phyloP scores from a whole-genome alignment of 1,140 invertebrate genomes.

The Periplaneta americana region DNA sequence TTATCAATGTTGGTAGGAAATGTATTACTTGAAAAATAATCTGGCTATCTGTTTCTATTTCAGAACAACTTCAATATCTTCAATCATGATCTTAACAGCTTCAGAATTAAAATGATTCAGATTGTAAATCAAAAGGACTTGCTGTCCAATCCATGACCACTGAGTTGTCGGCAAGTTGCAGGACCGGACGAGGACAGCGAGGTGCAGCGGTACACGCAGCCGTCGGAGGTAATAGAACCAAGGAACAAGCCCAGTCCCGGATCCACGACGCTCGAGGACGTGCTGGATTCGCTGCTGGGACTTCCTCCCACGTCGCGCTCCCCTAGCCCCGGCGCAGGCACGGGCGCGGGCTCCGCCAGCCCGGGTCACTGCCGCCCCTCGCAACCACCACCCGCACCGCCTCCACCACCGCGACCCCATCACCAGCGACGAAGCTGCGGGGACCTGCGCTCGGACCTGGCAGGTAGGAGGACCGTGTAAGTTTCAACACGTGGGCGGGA shows the following conservation, averaged over 20 bases:
- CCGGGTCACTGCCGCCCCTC: slow-evolving; percentile 34
- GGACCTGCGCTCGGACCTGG: slow-evolving; percentile 49
- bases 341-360: slow-evolving; percentile 27
- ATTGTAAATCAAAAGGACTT: too few relatives aligned
- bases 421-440: slow-evolving; percentile 23
- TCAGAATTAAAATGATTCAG: too few relatives aligned
- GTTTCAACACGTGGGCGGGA: slow-evolving; percentile 38
- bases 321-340: slow-evolving; percentile 50
- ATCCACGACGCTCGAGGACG: slow-evolving; percentile 86
- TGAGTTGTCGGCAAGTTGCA: too few relatives aligned
- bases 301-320: slow-evolving; percentile 66
- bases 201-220: slow-evolving; percentile 28
- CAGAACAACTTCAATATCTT: too few relatives aligned
- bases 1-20: too few relatives aligned
- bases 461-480: slow-evolving; percentile 75
- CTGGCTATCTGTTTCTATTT: too few relatives aligned
- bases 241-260: slow-evolving; percentile 55
- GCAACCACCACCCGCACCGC: slow-evolving; percentile 31
- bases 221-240: too few relatives aligned
- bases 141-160: too few relatives aligned
- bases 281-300: slow-evolving; percentile 83
- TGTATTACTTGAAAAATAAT: too few relatives aligned
- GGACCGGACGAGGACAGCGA: slow-evolving; percentile 30
- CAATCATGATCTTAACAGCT: too few relatives aligned
- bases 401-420: slow-evolving; percentile 27